These are phyloP conservation scores for Drosophila helvetica DNA, from an alignment of 2,888 invertebrate genomes.

Conservation along the genomic window DNA sequence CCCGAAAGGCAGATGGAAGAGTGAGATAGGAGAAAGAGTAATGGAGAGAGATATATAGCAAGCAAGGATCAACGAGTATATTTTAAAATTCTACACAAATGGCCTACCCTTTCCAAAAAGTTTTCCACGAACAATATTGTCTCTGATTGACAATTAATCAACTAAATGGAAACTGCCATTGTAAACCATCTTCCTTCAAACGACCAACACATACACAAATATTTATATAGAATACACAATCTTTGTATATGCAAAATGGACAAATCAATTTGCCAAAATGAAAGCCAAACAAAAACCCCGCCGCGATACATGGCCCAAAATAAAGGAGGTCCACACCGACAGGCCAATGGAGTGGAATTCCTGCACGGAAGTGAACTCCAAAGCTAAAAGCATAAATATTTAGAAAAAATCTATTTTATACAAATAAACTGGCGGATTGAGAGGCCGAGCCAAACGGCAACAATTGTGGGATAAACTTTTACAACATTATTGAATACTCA, in stretches of 20 bases:
- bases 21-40: background rate
- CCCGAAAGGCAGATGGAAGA: slow-evolving; percentile 11
- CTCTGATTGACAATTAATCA: slow-evolving; percentile 70
- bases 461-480: slow-evolving; percentile 31
- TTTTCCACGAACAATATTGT: slow-evolving; percentile 14
- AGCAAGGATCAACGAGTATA: background rate
- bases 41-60: background rate
- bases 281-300: slow-evolving; percentile 53
- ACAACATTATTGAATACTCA: slow-evolving; percentile 18
- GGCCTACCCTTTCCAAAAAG: background rate
- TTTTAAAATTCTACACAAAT: slow-evolving; percentile 11
- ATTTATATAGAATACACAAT: background rate
- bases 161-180: slow-evolving; percentile 57
- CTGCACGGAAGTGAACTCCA: slow-evolving; percentile 9
- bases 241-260: slow-evolving; percentile 29
- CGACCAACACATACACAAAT: slow-evolving; percentile 1
- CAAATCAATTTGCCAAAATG: slow-evolving; percentile 52
- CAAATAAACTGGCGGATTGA: slow-evolving; percentile 25
- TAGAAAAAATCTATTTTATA: slow-evolving; percentile 34
- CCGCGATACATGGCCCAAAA: slow-evolving; percentile 20
- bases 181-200: slow-evolving; percentile 3
- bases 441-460: background rate
- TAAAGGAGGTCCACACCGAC: no score
- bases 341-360: slow-evolving; percentile 9
- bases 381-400: slow-evolving; percentile 42